phyloP scores from a whole-genome alignment of 2,797 vertebrate species.

The Nasua narica region DNA sequence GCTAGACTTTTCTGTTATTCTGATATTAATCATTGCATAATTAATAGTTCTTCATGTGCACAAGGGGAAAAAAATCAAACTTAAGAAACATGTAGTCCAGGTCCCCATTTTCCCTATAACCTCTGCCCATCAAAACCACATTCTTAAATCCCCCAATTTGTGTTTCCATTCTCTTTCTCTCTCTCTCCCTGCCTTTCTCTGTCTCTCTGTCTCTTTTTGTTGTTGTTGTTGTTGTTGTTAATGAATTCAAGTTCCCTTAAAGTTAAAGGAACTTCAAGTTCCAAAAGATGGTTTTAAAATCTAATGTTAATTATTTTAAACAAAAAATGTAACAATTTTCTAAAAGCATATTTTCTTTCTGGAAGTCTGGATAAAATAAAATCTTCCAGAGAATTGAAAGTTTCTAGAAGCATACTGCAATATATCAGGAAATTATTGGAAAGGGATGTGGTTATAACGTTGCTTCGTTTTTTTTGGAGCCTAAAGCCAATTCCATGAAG shows the following conservation, averaged over 20 bases:
- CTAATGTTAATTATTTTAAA: not conserved
- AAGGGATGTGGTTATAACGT: not conserved
- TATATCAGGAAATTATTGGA: not conserved
- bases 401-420: not conserved
- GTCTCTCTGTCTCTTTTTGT: not conserved
- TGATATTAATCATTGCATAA: not conserved
- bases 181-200: not conserved
- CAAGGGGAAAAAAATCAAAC: not conserved
- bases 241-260: not conserved
- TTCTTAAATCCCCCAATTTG: not conserved
- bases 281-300: not conserved
- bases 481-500: not conserved
- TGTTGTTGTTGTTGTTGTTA: not conserved
- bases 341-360: not conserved
- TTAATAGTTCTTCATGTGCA: not conserved
- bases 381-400: not conserved
- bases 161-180: not conserved
- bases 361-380: not conserved
- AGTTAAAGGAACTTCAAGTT: not conserved
- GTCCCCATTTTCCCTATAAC: not conserved
- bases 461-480: not conserved
- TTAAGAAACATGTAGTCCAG: not conserved
- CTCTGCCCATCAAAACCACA: not conserved
- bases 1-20: not conserved
- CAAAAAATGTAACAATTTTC: not conserved